Percentiles rank a stretch among this genome's conserved stretches.
Evolutionary conservation across 2,888 invertebrate species (phyloP).

Genomic region (Brenthis hecate): DNA sequence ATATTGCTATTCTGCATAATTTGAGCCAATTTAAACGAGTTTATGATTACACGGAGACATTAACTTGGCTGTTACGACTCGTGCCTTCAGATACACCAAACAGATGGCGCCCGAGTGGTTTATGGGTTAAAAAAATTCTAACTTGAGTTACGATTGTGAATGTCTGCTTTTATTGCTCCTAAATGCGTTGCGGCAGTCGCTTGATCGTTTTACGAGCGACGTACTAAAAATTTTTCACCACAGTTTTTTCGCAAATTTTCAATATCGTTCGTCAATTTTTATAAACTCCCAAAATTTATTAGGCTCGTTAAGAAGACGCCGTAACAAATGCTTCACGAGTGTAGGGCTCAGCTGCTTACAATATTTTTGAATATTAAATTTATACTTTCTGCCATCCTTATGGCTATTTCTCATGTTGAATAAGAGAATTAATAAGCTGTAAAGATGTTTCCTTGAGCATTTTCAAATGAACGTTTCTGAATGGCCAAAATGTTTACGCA

Average conservation of each 20-base stretch:
- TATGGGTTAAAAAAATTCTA: slow-evolving; percentile 56
- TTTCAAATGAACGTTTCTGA: slow-evolving; percentile 7
- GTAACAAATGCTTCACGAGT: slow-evolving; percentile 30
- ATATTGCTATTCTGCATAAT: slow-evolving; percentile 33
- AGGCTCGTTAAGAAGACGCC: slow-evolving; percentile 29
- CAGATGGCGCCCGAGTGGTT: slow-evolving; percentile 48
- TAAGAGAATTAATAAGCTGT: slow-evolving; percentile 23
- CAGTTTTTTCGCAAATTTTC: slow-evolving; percentile 41
- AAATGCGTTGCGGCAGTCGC: slow-evolving; percentile 69
- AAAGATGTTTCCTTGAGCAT: slow-evolving; percentile 16
- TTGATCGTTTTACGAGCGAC: slow-evolving; percentile 66
- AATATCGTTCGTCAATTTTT: slow-evolving; percentile 40
- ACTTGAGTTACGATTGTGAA: slow-evolving; percentile 66
- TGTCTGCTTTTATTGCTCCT: slow-evolving; percentile 65
- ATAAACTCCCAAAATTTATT: slow-evolving; percentile 31
- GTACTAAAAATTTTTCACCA: slow-evolving; percentile 50
- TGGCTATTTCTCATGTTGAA: slow-evolving; percentile 19
- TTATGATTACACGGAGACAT: slow-evolving; percentile 37
- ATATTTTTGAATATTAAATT: slow-evolving; percentile 37
- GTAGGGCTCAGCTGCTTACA: slow-evolving; percentile 38
- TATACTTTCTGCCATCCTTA: slow-evolving; percentile 21
- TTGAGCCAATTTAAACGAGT: slow-evolving; percentile 36
- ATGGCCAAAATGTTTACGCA: not conserved
- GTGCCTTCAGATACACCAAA: slow-evolving; percentile 34
- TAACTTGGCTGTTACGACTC: slow-evolving; percentile 36